Conservation (phyloP, 2,888 invertebrate genomes). For the Acrocera orbiculus region DNA sequence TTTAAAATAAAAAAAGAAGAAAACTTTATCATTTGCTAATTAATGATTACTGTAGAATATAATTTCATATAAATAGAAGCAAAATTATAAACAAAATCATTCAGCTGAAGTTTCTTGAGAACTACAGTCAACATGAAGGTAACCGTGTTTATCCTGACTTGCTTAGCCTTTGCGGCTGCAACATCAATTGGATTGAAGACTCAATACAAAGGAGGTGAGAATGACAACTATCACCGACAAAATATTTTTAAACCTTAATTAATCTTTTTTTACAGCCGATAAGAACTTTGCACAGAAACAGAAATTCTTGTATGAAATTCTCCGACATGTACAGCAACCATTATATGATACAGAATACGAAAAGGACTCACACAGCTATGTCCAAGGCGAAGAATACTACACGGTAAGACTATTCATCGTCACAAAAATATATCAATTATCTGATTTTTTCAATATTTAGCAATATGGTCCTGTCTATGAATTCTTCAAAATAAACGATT, state of each 20-base stretch:
- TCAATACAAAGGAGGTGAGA: constrained; percentile 10
- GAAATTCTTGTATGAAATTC: constrained; percentile 27
- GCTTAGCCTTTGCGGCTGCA: constrained; percentile 30
- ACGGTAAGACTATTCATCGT: no score
- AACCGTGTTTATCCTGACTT: constrained; percentile 31
- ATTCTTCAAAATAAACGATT: constrained; percentile 7
- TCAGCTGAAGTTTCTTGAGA: not conserved
- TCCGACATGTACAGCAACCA: constrained; percentile 10
- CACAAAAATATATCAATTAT: no score
- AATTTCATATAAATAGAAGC: no score
- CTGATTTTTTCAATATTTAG: constrained; percentile 1
- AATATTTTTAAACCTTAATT: not conserved
- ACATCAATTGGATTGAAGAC: constrained; percentile 9
- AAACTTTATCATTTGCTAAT: no score
- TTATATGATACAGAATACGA: constrained; percentile 6
- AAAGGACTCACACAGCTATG: constrained; percentile 1
- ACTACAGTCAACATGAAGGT: constrained; percentile 31
- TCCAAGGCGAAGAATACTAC: constrained; percentile 6
- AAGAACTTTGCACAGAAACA: constrained; percentile 28
- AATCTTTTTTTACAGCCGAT: constrained; percentile 23
- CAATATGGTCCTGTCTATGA: constrained; percentile 6
- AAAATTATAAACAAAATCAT: no score
- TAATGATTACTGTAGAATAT: no score
- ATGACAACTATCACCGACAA: constrained; percentile 3
- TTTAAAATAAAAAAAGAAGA: no score